phyloP scores from a whole-genome alignment of 2,797 vertebrate species.

The Cirrhinus mrigala region DNA sequence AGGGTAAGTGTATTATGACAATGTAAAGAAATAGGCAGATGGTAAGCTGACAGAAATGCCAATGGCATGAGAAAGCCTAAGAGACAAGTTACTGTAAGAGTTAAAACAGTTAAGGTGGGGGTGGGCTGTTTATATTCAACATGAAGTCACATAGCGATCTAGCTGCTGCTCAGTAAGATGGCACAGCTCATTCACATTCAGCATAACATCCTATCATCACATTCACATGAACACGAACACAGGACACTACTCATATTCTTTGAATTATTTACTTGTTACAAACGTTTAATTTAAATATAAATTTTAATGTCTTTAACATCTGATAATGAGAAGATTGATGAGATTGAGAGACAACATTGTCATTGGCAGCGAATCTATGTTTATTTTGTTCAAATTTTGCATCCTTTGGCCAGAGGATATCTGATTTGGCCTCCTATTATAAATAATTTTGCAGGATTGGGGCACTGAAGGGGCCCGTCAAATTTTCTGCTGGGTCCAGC shows the following conservation, averaged over 20 bases:
- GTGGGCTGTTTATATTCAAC: constrained; percentile 20
- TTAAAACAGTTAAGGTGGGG: neutral
- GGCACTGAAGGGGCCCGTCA: neutral
- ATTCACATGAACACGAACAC: neutral
- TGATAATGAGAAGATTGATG: neutral
- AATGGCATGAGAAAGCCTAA: constrained; percentile 7
- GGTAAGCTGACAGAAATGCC: constrained; percentile 23
- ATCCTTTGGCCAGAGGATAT: neutral
- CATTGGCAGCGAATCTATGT: neutral
- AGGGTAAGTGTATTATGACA: neutral
- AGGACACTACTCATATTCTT: neutral
- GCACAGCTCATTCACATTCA: constrained; percentile 15
- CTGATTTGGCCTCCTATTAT: neutral
- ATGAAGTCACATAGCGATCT: constrained; percentile 29
- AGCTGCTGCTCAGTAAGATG: neutral
- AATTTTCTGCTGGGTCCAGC: neutral
- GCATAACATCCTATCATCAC: constrained; percentile 1
- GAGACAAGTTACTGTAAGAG: neutral
- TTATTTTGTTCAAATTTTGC: neutral
- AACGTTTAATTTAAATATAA: neutral
- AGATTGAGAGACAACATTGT: neutral
- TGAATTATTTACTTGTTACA: neutral
- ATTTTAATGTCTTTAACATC: neutral
- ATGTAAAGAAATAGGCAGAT: neutral
- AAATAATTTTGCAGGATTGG: neutral